phyloP scores from a whole-genome alignment of 1,140 invertebrate genomes.

The Drosophila cardini region DNA sequence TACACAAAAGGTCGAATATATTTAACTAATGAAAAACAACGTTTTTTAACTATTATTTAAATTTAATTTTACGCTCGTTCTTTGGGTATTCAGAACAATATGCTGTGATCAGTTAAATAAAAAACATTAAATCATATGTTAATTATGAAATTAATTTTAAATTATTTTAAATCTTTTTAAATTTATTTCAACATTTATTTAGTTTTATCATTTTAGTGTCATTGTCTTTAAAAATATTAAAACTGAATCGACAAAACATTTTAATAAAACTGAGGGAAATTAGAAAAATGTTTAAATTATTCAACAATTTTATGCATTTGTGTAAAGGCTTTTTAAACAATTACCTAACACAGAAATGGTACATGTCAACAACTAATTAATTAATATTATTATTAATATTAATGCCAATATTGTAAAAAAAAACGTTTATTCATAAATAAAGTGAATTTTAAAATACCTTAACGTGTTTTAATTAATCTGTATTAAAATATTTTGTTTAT shows the following conservation, averaged over 20 bases:
- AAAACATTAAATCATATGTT: constrained; percentile 52
- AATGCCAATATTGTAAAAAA: constrained; percentile 69
- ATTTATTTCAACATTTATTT: constrained; percentile 70
- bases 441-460: constrained; percentile 57
- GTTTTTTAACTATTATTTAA: constrained; percentile 13
- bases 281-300: constrained; percentile 37
- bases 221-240: constrained; percentile 26
- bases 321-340: constrained; percentile 43
- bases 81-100: constrained; percentile 70
- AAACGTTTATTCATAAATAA: constrained; percentile 66
- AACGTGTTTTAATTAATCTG: not conserved
- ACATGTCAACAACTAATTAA: constrained; percentile 54
- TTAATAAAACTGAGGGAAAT: constrained; percentile 12
- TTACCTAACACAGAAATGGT: constrained; percentile 59
- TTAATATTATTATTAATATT: constrained; percentile 32
- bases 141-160: constrained; percentile 35
- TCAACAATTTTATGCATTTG: constrained; percentile 27
- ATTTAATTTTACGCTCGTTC: constrained; percentile 25
- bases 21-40: constrained; percentile 29
- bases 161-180: constrained; percentile 44
- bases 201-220: constrained; percentile 48
- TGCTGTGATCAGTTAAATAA: constrained; percentile 75
- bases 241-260: constrained; percentile 7
- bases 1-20: constrained; percentile 34
- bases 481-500: not conserved